Conservation (phyloP, 1,140 invertebrate genomes). For the Anthonomus grandis region DNA sequence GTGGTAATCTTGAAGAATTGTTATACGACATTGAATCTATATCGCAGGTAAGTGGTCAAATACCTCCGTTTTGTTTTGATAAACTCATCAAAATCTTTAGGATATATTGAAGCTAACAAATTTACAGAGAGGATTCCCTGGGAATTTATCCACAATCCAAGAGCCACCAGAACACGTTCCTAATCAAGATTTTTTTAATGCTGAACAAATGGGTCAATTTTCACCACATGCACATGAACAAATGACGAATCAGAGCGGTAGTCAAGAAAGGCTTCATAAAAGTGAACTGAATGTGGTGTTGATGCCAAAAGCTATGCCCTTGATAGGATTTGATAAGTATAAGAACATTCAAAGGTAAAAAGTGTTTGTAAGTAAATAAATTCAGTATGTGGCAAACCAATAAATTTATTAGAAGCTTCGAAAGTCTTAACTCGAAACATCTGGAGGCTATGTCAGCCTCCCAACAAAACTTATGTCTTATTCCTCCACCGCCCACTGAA, state of each 20-base stretch:
- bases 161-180: background rate
- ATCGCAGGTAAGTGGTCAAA: conserved; percentile 43
- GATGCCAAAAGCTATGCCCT: conserved; percentile 47
- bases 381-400: background rate
- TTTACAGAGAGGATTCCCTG: conserved; percentile 25
- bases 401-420: conserved; percentile 31
- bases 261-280: conserved; percentile 31
- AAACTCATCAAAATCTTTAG: conserved; percentile 5
- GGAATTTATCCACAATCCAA: background rate
- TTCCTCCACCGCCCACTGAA: conserved; percentile 9
- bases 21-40: conserved; percentile 54
- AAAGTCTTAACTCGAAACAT: conserved; percentile 33
- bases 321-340: conserved; percentile 47
- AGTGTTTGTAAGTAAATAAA: background rate
- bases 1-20: conserved; percentile 51
- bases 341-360: conserved; percentile 39
- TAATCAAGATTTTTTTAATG: background rate
- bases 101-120: conserved; percentile 37
- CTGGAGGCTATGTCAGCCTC: conserved; percentile 32
- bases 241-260: background rate
- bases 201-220: background rate
- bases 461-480: conserved; percentile 29
- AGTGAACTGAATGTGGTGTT: conserved; percentile 46
- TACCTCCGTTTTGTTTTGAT: background rate
- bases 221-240: background rate